phyloP scores from a whole-genome alignment of 1,140 invertebrate species.

The Aphaenogaster floridana region DNA sequence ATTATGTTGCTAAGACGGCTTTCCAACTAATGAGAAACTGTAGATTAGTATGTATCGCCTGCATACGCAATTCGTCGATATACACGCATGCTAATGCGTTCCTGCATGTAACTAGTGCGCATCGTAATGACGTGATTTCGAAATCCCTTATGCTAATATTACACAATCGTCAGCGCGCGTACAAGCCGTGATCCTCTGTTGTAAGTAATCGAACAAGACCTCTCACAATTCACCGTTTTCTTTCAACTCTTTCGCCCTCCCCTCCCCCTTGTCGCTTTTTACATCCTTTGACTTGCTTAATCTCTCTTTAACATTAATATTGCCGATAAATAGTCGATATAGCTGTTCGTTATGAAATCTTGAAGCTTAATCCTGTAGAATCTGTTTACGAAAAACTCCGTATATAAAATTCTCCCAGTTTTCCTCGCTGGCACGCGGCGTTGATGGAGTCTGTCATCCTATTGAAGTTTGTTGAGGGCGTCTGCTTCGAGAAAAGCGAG shows the following conservation, averaged over 20 bases:
- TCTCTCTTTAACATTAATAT: constrained; percentile 21
- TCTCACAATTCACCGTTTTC: constrained; percentile 7
- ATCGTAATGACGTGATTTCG: constrained; percentile 40
- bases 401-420: constrained; percentile 13
- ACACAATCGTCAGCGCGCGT: background rate
- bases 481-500: background rate
- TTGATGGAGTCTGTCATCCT: background rate
- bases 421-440: background rate
- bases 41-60: constrained; percentile 42
- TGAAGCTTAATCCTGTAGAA: background rate
- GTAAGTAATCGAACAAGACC: constrained; percentile 60
- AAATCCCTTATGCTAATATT: constrained; percentile 44
- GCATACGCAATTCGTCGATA: constrained; percentile 21
- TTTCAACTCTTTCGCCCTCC: background rate
- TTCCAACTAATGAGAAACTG: constrained; percentile 49
- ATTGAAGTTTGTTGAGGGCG: background rate
- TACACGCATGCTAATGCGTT: constrained; percentile 16
- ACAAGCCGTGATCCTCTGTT: constrained; percentile 29
- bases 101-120: background rate
- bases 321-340: constrained; percentile 29
- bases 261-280: background rate
- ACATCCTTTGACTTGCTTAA: background rate
- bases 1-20: constrained; percentile 41
- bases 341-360: background rate
- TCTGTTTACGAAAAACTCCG: constrained; percentile 23